Evolutionary conservation across 2,888 invertebrate species (phyloP), one percentile per base, ranked within the genome.

Genomic region (Mythimna pallens): DNA sequence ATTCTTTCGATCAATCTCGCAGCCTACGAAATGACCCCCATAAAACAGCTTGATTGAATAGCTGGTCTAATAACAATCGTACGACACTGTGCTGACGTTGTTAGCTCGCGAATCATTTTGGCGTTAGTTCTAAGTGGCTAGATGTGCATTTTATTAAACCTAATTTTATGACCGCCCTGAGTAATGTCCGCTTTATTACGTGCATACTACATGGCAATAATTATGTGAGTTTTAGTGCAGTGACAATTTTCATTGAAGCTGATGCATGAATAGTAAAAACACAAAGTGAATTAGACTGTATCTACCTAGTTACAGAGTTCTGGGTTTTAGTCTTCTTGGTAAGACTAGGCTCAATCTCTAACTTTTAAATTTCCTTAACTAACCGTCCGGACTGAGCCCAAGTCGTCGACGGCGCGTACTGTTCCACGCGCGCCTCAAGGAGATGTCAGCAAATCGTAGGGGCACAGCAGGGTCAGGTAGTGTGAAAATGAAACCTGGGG

Each of bases 101-200:
- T 72, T 74, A 75, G 61, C 43, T 66, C 67, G 75, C 84, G 70
- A 86, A 84, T 70, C 64, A 75, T 80, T 73, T 80, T 69, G 62
- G 63, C 67, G 71, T 84, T 75, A 84, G 65, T 69, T 67, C 70
- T 75, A 86, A 85, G 86, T 85, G 86, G 75, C 81, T 77, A 78
- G 76, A 85, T 86, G 85, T 79, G 76, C 81, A 80, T 85, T 85
- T 85, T 84, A 86, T 86, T 83, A 85, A 81, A 82, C 74, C 68
- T 85, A 85, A 85, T 85, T 85, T 80, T 77, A 84, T 70, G 82
- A 67, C 65, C 73, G 65, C 68, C 43, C 71, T 63, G 76, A 70
- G 76, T 81, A 71, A 81, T 86, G 75, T 34, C 47, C 58, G 66
- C 52, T 71, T 73, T 80, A 71, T 58, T 73, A 62, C 17, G 30